These are phyloP conservation scores for Atlantisia rogersi DNA, from an alignment of 2,113 vertebrate species.

Conservation along the genomic window DNA sequence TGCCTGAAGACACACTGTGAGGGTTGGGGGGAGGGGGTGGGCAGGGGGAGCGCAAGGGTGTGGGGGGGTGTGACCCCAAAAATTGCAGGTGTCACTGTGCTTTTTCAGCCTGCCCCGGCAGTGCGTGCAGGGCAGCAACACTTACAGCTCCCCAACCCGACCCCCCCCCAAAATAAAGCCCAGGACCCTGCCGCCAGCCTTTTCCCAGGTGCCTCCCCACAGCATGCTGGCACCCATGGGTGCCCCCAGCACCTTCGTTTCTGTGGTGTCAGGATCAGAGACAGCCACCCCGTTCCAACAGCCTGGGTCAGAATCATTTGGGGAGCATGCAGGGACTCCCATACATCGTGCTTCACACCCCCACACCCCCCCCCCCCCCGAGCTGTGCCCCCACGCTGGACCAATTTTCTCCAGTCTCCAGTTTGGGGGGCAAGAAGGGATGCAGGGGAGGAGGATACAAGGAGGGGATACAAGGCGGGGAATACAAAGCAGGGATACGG, in stretches of 20 bases:
- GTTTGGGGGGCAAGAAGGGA: background rate
- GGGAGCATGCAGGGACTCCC: rapidly evolving
- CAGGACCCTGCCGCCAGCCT: background rate
- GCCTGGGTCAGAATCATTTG: background rate
- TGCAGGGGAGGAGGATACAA: too few species aligned
- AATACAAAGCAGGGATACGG: too few species aligned
- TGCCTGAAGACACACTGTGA: rapidly evolving
- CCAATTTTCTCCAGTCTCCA: background rate
- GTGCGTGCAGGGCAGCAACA: rapidly evolving
- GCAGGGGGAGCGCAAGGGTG: rapidly evolving
- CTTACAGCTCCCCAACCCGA: background rate
- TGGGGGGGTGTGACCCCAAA: rapidly evolving
- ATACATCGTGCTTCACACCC: rapidly evolving
- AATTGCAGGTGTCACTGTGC: rapidly evolving
- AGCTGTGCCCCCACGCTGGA: background rate
- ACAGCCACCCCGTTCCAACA: background rate
- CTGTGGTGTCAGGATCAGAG: background rate
- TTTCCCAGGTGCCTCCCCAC: background rate
- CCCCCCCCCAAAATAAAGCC: background rate
- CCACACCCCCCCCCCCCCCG: too few species aligned
- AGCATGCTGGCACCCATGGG: rapidly evolving
- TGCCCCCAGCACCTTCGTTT: rapidly evolving
- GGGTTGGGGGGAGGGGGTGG: background rate
- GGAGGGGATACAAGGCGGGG: too few species aligned
- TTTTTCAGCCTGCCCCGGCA: background rate